Conservation (phyloP, 2,797 vertebrate genomes). For the Cossypha heuglini region DNA sequence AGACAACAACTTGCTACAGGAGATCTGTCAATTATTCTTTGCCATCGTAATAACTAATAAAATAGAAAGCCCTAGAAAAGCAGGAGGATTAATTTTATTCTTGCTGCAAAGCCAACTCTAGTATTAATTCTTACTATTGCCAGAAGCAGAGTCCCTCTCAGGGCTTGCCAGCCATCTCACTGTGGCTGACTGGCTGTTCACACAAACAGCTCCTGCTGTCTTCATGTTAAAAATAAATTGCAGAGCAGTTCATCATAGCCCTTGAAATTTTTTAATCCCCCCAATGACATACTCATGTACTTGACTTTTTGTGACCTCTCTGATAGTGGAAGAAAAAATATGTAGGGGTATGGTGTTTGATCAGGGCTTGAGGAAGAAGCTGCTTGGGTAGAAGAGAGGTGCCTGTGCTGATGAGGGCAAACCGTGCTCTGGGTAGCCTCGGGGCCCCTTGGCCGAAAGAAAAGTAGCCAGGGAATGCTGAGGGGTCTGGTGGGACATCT, state of each 20-base stretch:
- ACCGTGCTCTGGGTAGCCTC: background rate
- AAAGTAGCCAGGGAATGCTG: background rate
- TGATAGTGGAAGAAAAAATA: background rate
- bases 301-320: background rate
- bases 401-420: background rate
- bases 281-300: background rate
- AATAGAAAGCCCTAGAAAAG: background rate
- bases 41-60: background rate
- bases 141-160: background rate
- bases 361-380: background rate
- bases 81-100: background rate
- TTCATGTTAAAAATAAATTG: background rate
- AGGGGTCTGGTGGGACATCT: background rate
- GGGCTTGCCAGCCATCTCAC: background rate
- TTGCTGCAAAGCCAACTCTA: background rate
- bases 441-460: background rate
- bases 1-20: background rate
- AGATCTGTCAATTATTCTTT: background rate
- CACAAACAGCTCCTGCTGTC: background rate
- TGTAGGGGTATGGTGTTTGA: background rate
- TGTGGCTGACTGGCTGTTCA: background rate
- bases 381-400: background rate
- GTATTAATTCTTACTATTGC: background rate
- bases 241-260: background rate
- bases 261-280: background rate